Percentiles rank a stretch among this genome's conserved stretches.
Conservation (phyloP, 2,888 invertebrate species). For the Halictus quadricinctus region DNA sequence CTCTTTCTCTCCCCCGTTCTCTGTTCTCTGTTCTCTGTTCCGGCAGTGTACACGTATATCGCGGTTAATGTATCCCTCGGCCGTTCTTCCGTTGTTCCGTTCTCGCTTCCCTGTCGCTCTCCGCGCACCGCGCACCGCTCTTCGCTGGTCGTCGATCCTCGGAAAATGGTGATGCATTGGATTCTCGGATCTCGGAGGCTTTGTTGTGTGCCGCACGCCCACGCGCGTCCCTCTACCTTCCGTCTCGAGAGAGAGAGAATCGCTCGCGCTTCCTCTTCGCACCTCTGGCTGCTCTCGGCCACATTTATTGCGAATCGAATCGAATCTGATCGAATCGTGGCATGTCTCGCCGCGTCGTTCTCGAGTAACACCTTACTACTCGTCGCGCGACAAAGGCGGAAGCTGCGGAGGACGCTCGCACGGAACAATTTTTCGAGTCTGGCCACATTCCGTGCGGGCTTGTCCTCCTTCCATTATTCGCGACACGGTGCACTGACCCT, state of each 20-base stretch:
- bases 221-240: slow-evolving; percentile 62
- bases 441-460: slow-evolving; percentile 62
- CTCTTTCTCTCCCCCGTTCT: neutral
- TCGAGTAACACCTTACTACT: slow-evolving; percentile 14
- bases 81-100: slow-evolving; percentile 55
- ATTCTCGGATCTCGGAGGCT: slow-evolving; percentile 66
- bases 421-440: slow-evolving; percentile 62
- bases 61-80: slow-evolving; percentile 43
- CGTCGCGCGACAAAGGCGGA: slow-evolving; percentile 47
- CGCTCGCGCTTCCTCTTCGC: slow-evolving; percentile 47
- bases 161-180: slow-evolving; percentile 78
- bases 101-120: slow-evolving; percentile 50
- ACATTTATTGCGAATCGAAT: slow-evolving; percentile 32
- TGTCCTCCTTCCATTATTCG: slow-evolving; percentile 59
- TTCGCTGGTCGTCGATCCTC: slow-evolving; percentile 69
- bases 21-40: slow-evolving; percentile 33
- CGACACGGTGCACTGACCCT: slow-evolving; percentile 70
- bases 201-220: slow-evolving; percentile 72
- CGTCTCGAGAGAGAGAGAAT: slow-evolving; percentile 46
- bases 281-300: slow-evolving; percentile 21
- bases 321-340: neutral
- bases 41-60: slow-evolving; percentile 12
- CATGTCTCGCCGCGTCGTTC: slow-evolving; percentile 22
- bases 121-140: slow-evolving; percentile 48
- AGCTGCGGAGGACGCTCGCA: slow-evolving; percentile 48